These are phyloP conservation scores for Strigops habroptila DNA, from an alignment of 2,113 vertebrate species.

Conservation along the genomic window DNA sequence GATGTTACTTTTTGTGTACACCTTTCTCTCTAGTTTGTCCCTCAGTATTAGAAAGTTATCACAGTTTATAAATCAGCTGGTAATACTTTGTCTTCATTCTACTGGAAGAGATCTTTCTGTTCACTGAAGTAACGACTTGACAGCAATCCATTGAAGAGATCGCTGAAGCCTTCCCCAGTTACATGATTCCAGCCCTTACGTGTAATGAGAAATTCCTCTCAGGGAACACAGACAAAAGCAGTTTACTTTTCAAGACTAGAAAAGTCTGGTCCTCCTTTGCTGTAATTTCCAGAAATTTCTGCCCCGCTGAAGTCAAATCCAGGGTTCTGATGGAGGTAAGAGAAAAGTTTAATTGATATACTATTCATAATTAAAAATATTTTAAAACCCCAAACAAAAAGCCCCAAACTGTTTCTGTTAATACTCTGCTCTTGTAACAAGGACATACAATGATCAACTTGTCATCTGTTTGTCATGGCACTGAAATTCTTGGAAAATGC, in stretches of 20 bases:
- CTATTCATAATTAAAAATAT: background rate
- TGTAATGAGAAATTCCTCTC: background rate
- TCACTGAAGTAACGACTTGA: background rate
- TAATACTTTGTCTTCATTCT: background rate
- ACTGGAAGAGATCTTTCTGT: background rate
- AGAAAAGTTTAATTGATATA: background rate
- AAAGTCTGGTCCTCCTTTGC: constrained; percentile 93
- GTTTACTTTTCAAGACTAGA: constrained; percentile 83
- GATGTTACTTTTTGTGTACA: background rate
- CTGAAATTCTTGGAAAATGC: background rate
- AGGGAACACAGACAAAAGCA: background rate
- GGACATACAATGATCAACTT: rapidly evolving
- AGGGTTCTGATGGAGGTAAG: constrained; percentile 82
- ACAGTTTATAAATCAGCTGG: background rate
- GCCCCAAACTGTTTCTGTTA: background rate
- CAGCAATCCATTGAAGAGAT: background rate
- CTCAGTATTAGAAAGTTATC: background rate
- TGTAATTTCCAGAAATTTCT: constrained; percentile 96
- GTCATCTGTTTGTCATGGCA: background rate
- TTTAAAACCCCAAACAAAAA: background rate
- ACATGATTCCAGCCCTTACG: background rate
- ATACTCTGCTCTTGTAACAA: background rate
- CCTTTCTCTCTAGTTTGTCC: background rate
- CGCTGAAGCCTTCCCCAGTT: background rate
- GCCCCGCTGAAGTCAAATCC: constrained; percentile 98